Evolutionary conservation across 2,888 invertebrate genomes (phyloP), one percentile per base, ranked within the genome.

Genomic region (Drosophila dives): DNA sequence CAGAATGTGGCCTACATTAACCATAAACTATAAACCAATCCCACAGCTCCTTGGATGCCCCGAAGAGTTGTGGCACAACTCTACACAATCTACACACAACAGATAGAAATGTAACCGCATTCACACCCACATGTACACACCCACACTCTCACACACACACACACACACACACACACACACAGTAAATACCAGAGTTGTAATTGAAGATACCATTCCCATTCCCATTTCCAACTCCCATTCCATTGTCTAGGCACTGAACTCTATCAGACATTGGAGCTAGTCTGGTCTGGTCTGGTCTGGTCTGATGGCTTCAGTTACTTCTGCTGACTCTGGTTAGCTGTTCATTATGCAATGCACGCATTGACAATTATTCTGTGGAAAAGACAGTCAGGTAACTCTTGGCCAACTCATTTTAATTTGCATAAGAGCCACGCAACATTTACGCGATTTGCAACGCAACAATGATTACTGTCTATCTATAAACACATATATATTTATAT

Each of bases 281-380:
- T 17, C 17, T 34, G 17, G 49, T 17, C 17, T 23, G n/a, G 49
- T 17, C 17, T 23, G n/a, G 20, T 40, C 42, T 64, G 66, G 54
- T 38, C 49, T 33, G 58, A 26, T 66, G 40, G 55, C 38, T 48
- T 61, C 49, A 40, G 40, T 20, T 56, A n/a, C 56, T 32, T 56
- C 67, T 61, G 54, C 51, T 69, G 62, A 42, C 48, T 71, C 8
- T 68, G 53, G 63, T 29, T 63, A 51, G 26, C 33, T 69, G 65
- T 76, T 90, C 84, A 86, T 87, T 90, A 91, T 91, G 88, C 91
- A 70, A 76, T 61, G 81, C 91, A 91, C 91, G 91, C 89, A 81
- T 77, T 75, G 80, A 80, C 91, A 91, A 91, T 91, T 91, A 91
- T 91, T 91, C 89, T 87, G 83, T 81, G 72, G 70, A 80, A 83